Evolutionary conservation across 2,888 invertebrate genomes (phyloP), one percentile per base, ranked within the genome.

Genomic region (Caenorhabditis japonica): DNA sequence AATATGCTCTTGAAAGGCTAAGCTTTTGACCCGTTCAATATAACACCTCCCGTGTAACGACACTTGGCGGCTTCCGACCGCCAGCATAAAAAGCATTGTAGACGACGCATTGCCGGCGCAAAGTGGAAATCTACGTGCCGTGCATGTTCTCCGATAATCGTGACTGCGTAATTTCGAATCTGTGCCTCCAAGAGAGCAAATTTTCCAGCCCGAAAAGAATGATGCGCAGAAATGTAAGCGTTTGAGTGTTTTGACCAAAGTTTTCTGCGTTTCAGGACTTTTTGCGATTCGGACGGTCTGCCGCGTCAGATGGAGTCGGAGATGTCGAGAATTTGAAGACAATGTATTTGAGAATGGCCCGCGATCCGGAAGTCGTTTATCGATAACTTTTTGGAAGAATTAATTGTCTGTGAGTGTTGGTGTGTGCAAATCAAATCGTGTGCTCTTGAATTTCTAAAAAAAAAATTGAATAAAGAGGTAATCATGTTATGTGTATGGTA

Each of bases 281-380:
- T 33, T 41, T 71, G 19, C 56, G 71, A 23, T 71, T 71, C 62
- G 71, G 71, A 62, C 43, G 62, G 34, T 55, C 33, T 34, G 59
- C 44, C 5, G 44, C 33, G 44, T 56, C 36, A 34, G 36, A 59
- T n/a, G 47, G 17, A 12, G 41, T 13, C 4, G 47, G 17, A 12
- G 41, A 8, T 4, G n/a, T 13, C 13, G 64, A 55, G 15, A 41
- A 55, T 10, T 12, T 23, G 17, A 52, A 52, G n/a, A 12, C 27
- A 21, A 30, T 21, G 30, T 25, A 33, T 27, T n/a, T 59, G 17
- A 23, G 53, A 17, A 21, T 23, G 23, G 33, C 39, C 21, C 53
- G 62, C 4, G 53, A 62, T 5, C 62, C 66, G 4, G 66, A 66
- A n/a, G 36, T 51, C 13, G 17, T 64, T 43, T 61, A 19, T 36